A percentile compares a stretch with the other conserved stretches of the same genome.
Conservation (phyloP, 2,113 vertebrate species). For the Cyphomyrus plagiostoma region DNA sequence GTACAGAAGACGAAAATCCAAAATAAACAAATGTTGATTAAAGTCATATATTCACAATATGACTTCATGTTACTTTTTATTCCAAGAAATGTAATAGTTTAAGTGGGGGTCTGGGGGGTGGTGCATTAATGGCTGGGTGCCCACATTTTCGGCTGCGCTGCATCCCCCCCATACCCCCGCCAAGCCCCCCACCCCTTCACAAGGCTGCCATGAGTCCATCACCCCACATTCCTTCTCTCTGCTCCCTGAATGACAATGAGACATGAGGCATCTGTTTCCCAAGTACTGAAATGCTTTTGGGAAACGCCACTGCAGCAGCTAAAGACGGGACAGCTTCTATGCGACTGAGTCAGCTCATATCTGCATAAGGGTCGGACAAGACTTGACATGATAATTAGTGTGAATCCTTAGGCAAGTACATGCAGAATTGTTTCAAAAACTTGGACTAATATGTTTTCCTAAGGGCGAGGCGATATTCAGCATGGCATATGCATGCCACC, state of each 20-base stretch:
- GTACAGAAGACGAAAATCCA: not conserved
- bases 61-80: not conserved
- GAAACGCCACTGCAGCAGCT: not conserved
- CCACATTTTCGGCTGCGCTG: not conserved
- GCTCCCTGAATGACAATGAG: not conserved
- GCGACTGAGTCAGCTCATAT: not conserved
- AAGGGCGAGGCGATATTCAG: not conserved
- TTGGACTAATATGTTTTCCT: not conserved
- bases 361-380: not conserved
- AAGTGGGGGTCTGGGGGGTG: not conserved
- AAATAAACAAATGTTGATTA: not conserved
- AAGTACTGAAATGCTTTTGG: not conserved
- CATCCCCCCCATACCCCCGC: not conserved
- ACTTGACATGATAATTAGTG: not conserved
- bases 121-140: not conserved
- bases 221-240: not conserved
- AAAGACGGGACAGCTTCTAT: not conserved
- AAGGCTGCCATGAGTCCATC: not conserved
- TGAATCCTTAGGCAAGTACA: not conserved
- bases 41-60: not conserved
- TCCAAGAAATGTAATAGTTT: not conserved
- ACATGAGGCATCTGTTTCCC: not conserved
- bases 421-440: not conserved
- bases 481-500: not conserved
- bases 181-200: not conserved